Conservation (phyloP, 2,113 vertebrate species). For the Melospiza melodia region DNA sequence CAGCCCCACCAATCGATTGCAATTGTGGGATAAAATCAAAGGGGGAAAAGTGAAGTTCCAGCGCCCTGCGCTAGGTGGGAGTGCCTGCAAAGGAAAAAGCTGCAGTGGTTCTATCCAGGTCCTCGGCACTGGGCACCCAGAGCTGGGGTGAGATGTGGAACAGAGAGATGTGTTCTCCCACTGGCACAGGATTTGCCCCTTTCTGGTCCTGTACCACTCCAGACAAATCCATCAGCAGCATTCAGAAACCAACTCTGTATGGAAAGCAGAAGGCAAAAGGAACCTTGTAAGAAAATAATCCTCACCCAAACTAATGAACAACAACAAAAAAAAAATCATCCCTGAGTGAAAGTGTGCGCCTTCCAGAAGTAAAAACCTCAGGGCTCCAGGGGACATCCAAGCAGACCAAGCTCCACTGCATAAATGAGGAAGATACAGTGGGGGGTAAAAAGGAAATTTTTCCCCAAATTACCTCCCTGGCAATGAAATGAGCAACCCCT, state of each 20-base stretch:
- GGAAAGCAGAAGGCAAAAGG: not conserved
- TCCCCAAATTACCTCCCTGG: not conserved
- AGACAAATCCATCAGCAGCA: not conserved
- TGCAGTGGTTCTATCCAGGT: rapidly evolving
- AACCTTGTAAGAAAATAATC: not conserved
- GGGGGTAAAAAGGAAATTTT: not conserved
- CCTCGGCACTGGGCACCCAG: not conserved
- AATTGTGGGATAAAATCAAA: not conserved
- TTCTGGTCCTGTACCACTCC: not conserved
- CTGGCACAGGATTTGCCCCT: not conserved
- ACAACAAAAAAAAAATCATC: not conserved
- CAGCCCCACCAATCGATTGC: not conserved
- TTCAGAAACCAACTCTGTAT: not conserved
- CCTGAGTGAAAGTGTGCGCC: not conserved
- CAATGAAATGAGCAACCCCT: not conserved
- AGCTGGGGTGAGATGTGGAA: not conserved
- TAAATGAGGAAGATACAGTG: not conserved
- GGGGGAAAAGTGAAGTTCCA: not conserved
- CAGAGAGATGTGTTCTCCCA: not conserved
- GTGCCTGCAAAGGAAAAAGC: not conserved
- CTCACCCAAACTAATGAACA: not conserved
- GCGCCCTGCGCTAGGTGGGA: slow-evolving; percentile 6
- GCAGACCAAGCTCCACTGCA: rapidly evolving
- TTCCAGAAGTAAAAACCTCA: not conserved
- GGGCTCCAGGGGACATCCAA: not conserved